A percentile compares a stretch with the other conserved stretches of the same genome.
Conservation (phyloP, 2,113 vertebrate genomes). For the Rhea americana region DNA sequence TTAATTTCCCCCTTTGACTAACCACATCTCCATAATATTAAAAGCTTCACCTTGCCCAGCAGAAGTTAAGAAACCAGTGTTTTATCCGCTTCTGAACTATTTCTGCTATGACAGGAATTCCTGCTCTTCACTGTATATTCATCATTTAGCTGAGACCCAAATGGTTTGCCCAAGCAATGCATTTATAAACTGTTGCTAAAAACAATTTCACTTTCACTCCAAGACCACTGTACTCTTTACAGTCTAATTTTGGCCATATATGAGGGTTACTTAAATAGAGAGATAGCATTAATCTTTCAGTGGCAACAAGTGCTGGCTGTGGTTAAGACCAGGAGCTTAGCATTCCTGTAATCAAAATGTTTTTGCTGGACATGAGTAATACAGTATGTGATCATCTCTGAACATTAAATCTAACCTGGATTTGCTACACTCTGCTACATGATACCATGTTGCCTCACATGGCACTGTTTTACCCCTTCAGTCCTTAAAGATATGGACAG, state of each 20-base stretch:
- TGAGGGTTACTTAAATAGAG: slow-evolving; percentile 74
- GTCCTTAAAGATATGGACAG: slow-evolving; percentile 56
- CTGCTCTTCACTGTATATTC: not conserved
- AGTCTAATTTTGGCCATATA: slow-evolving; percentile 80
- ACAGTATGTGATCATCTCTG: slow-evolving; percentile 48
- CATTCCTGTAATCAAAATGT: slow-evolving; percentile 76
- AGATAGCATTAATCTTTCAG: slow-evolving; percentile 81
- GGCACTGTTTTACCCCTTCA: slow-evolving; percentile 6
- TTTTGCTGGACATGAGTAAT: slow-evolving; percentile 55
- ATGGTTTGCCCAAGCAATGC: slow-evolving; percentile 39
- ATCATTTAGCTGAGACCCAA: slow-evolving; percentile 22
- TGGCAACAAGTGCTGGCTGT: slow-evolving; percentile 69
- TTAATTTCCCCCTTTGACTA: not conserved
- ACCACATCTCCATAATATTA: not conserved
- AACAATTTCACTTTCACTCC: slow-evolving; percentile 62
- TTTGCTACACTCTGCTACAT: slow-evolving; percentile 43
- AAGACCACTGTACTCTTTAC: slow-evolving; percentile 48
- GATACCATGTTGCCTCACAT: slow-evolving; percentile 29
- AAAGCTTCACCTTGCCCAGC: not conserved
- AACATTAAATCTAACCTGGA: slow-evolving; percentile 65
- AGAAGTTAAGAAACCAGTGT: not conserved
- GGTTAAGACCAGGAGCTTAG: slow-evolving; percentile 67
- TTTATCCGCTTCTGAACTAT: not conserved
- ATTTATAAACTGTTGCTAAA: slow-evolving; percentile 66
- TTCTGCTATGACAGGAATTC: not conserved